phyloP scores from a whole-genome alignment of 2,797 vertebrate species.

The Ispidina picta region DNA sequence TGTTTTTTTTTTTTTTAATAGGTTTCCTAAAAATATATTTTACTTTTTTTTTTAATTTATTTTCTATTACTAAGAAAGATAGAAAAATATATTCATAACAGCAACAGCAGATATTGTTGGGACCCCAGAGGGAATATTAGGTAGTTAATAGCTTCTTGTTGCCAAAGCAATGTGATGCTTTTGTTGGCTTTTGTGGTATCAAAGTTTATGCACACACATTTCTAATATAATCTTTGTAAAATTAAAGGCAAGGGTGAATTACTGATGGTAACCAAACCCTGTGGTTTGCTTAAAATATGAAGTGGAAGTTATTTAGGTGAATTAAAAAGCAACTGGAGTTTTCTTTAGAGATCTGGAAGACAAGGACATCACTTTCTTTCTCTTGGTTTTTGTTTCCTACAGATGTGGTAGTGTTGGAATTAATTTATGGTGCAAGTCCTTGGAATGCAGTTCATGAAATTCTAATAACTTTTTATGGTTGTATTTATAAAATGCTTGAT shows the following conservation, averaged over 20 bases:
- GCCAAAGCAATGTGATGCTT: background rate
- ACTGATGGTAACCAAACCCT: background rate
- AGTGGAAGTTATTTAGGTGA: background rate
- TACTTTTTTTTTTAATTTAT: background rate
- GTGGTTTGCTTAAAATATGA: background rate
- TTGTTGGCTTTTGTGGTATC: background rate
- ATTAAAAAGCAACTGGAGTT: background rate
- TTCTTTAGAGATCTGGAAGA: background rate
- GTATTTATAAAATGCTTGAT: background rate
- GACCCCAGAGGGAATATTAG: background rate
- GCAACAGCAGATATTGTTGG: background rate
- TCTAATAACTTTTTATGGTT: background rate
- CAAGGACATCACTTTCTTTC: background rate
- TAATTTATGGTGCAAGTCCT: background rate
- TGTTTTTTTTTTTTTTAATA: background rate
- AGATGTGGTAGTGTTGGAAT: background rate
- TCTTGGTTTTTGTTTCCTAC: background rate
- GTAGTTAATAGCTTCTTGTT: background rate
- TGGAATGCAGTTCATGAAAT: background rate
- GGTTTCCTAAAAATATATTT: background rate
- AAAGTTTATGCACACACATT: background rate
- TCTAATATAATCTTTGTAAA: background rate
- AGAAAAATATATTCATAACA: background rate
- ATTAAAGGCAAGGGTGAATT: background rate
- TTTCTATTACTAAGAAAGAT: background rate